These are phyloP conservation scores for Lycaon pictus DNA, from an alignment of 2,113 vertebrate genomes.

Conservation along the genomic window DNA sequence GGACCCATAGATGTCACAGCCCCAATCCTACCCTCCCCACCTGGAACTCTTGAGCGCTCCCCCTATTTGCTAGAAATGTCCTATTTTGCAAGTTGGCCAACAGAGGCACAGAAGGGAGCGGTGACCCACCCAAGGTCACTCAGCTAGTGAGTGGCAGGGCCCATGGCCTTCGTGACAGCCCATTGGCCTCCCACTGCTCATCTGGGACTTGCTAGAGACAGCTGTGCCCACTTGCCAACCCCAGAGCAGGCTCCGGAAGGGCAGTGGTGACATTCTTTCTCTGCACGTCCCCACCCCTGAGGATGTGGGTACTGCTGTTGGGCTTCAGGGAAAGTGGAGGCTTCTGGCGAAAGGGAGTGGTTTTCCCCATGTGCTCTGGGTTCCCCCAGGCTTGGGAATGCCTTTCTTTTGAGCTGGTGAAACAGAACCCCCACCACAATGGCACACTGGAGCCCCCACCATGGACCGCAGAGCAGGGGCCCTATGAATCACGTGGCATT, in stretches of 20 bases:
- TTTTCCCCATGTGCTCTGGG: not conserved
- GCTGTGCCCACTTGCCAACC: not conserved
- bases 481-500: not conserved
- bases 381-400: not conserved
- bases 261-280: slow-evolving; percentile 15
- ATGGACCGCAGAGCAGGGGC: not conserved
- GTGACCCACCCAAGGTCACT: not conserved
- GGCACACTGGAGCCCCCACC: not conserved
- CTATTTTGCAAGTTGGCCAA: not conserved
- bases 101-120: not conserved
- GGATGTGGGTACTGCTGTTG: slow-evolving; percentile 22
- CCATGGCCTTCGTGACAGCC: not conserved
- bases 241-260: not conserved
- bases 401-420: slow-evolving; percentile 47
- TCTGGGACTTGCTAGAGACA: not conserved
- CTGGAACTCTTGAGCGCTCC: not conserved
- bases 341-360: slow-evolving; percentile 12
- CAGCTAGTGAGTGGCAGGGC: not conserved
- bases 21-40: not conserved
- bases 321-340: slow-evolving; percentile 63
- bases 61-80: not conserved
- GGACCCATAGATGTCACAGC: not conserved
- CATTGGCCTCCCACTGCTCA: not conserved
- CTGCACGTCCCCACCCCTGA: not conserved
- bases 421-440: not conserved